phyloP scores from a whole-genome alignment of 2,113 vertebrate genomes.

The Cyanistes caeruleus region DNA sequence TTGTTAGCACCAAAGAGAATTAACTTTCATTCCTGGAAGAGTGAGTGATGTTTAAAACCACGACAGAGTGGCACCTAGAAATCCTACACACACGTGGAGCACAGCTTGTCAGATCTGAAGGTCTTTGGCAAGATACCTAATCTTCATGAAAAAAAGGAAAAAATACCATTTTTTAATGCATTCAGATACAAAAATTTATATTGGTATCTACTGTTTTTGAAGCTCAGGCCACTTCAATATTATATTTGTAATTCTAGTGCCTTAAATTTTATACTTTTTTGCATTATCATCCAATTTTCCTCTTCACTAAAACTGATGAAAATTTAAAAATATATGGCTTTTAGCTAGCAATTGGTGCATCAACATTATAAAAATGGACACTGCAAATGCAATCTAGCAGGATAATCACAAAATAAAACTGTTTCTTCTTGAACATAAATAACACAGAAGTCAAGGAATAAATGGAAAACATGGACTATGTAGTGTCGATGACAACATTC shows the following conservation, averaged over 20 bases:
- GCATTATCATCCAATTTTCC: neutral
- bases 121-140: neutral
- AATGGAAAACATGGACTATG: neutral
- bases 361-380: neutral
- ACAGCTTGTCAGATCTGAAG: neutral
- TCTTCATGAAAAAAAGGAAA: neutral
- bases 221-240: neutral
- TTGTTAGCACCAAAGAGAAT: neutral
- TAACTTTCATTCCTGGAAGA: neutral
- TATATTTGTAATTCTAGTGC: neutral
- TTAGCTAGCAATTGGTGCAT: neutral
- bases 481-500: neutral
- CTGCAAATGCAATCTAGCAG: neutral
- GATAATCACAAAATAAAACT: neutral
- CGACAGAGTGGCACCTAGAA: neutral
- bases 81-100: neutral
- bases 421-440: neutral
- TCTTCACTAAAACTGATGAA: neutral
- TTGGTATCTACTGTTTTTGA: neutral
- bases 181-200: neutral
- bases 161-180: neutral
- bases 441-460: neutral
- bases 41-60: too few relatives aligned
- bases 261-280: neutral
- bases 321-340: neutral